Percentiles rank a stretch among this genome's conserved stretches.
These are phyloP conservation scores for Epinephelus moara DNA, from an alignment of 2,113 vertebrate genomes.

Conservation along the genomic window DNA sequence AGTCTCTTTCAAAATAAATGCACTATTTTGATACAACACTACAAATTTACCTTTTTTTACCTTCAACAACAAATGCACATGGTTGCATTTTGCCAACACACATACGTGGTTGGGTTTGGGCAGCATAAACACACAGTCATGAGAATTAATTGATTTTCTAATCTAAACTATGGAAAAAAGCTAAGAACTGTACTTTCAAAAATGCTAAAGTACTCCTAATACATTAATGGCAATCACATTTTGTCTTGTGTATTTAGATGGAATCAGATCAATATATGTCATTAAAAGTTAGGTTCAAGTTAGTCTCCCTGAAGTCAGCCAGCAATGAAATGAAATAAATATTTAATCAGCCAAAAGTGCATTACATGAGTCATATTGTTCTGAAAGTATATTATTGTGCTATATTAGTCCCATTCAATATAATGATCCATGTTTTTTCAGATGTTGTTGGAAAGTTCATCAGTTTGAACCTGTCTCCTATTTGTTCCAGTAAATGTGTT, in stretches of 20 bases:
- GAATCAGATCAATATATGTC: not conserved
- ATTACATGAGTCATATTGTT: not conserved
- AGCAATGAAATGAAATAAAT: too few species aligned
- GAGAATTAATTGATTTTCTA: not conserved
- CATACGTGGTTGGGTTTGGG: too few species aligned
- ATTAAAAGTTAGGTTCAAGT: not conserved
- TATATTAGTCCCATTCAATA: not conserved
- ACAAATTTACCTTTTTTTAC: too few species aligned
- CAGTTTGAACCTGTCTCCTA: constrained; percentile 12
- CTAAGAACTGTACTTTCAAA: not conserved
- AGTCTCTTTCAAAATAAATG: too few species aligned
- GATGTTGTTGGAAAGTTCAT: constrained; percentile 14
- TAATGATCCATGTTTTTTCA: not conserved
- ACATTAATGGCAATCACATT: not conserved
- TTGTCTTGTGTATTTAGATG: not conserved
- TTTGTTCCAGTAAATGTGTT: constrained; percentile 52
- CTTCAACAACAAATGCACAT: too few species aligned
- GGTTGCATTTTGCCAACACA: too few species aligned
- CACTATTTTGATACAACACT: too few species aligned
- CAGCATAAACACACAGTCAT: not conserved
- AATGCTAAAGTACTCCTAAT: not conserved
- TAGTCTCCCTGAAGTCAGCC: not conserved
- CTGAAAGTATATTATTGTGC: not conserved
- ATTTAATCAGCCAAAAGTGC: constrained; percentile 11
- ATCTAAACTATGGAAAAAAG: not conserved